phyloP scores from a whole-genome alignment of 2,113 vertebrate species.

The Tragulus kanchil region DNA sequence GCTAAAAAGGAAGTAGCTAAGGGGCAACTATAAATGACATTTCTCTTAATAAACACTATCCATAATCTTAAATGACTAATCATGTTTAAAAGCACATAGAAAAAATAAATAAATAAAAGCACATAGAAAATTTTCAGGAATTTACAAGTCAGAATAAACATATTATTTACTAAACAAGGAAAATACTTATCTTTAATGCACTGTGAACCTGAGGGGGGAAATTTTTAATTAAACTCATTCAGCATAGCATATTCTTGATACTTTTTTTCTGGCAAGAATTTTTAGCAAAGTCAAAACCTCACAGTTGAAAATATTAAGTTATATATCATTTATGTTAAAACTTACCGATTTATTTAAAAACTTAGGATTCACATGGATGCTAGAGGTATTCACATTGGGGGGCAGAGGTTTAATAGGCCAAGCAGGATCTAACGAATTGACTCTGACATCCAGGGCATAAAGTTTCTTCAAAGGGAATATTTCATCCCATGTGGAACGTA shows the following conservation, averaged over 20 bases:
- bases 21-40: slow-evolving; percentile 32
- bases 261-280: slow-evolving; percentile 4
- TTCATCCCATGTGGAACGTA: slow-evolving; percentile 99
- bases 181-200: not conserved
- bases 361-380: slow-evolving; percentile 99
- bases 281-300: slow-evolving; percentile 41
- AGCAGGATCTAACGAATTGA: slow-evolving; percentile 97
- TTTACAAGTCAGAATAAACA: slow-evolving; percentile 42
- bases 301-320: slow-evolving; percentile 57
- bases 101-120: not conserved
- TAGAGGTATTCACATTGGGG: slow-evolving; percentile 96
- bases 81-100: slow-evolving; percentile 30
- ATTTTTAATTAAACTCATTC: not conserved
- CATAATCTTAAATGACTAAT: slow-evolving; percentile 22
- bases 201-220: not conserved
- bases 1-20: slow-evolving; percentile 31
- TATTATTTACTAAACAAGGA: not conserved
- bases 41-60: slow-evolving; percentile 7
- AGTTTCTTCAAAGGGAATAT: slow-evolving; percentile 98
- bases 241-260: not conserved
- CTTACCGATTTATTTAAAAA: slow-evolving; percentile 98
- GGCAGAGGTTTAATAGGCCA: slow-evolving; percentile 99
- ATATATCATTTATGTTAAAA: slow-evolving; percentile 77
- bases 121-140: slow-evolving; percentile 26
- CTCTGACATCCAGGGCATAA: slow-evolving; percentile 96